Conservation (phyloP, 2,113 vertebrate genomes). For the Scopus umbretta region DNA sequence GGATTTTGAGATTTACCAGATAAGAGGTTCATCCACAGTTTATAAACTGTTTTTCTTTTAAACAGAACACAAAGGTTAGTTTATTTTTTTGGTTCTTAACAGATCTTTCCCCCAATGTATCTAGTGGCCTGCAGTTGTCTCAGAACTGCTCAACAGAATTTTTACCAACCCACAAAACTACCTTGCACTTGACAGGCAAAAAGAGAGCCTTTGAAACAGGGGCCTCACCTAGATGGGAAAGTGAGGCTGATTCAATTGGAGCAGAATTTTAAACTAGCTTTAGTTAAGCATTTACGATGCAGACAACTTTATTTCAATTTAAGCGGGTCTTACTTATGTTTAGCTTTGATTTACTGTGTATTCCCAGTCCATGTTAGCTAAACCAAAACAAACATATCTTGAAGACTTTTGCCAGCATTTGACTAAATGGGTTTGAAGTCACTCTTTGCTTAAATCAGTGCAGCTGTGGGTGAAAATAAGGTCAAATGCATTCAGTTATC, state of each 20-base stretch:
- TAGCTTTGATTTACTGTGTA: neutral
- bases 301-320: neutral
- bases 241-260: neutral
- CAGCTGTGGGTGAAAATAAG: slow-evolving; percentile 25
- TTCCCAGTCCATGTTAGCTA: neutral
- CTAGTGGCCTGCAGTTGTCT: neutral
- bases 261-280: neutral
- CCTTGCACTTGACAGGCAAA: neutral
- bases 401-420: neutral
- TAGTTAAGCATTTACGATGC: neutral
- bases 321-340: neutral
- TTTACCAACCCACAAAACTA: neutral
- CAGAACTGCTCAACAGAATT: neutral
- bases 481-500: neutral
- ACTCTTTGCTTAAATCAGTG: neutral
- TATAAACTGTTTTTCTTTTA: neutral
- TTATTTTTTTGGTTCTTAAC: neutral
- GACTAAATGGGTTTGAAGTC: neutral
- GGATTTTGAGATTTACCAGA: slow-evolving; percentile 34
- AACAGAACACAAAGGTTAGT: neutral
- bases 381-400: slow-evolving; percentile 19
- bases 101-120: neutral
- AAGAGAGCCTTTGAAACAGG: neutral
- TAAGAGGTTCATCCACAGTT: slow-evolving; percentile 25
- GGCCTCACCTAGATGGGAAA: neutral